Evolutionary conservation across 1,140 invertebrate genomes (phyloP), one percentile per base, ranked within the genome.

Genomic region (Polypedilum pembai): DNA sequence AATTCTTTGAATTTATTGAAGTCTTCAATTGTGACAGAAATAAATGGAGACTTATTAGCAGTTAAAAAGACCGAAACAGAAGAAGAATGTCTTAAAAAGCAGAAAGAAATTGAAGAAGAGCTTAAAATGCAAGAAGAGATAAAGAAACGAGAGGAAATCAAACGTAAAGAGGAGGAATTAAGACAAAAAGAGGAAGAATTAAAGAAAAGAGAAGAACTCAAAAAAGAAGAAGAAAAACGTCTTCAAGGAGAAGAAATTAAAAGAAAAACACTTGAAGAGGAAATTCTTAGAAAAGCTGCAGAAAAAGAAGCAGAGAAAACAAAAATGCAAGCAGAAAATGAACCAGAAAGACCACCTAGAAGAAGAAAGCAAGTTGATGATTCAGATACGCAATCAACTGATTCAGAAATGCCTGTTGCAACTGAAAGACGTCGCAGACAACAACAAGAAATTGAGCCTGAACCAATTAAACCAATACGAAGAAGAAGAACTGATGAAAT

Each of bases 401-500:
- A 56, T n/a, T n/a, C 45, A 56, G 45, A 56, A 56, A 15, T 56
- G n/a, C 45, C 45, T 15, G 12, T 56, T 56, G 12, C 45, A 56
- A 56, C 45, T 56, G 45, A 56, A 56, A 10, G 45, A 56, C 41
- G 15, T 12, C 45, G 45, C n/a, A 12, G 45, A 56, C 45, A 56
- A 56, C 45, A n/a, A 1, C 45, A 56, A 3, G 45, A 56, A 56
- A 56, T n/a, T 69, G 65, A 69, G 17, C 80, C 81, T 15, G 78
- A 82, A 79, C 80, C 80, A 0, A 76, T 80, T 0, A 80, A 82
- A 45, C 81, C 81, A 40, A 78, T 79, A 73, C 78, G 78, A 69
- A 81, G 81, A 80, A 78, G 79, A 65, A 79, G 78, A 40, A 81
- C 81, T 17, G 80, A 80, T 33, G 81, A 79, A 74, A 75, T 76